phyloP scores from a whole-genome alignment of 2,797 vertebrate genomes.

The Nasua narica region DNA sequence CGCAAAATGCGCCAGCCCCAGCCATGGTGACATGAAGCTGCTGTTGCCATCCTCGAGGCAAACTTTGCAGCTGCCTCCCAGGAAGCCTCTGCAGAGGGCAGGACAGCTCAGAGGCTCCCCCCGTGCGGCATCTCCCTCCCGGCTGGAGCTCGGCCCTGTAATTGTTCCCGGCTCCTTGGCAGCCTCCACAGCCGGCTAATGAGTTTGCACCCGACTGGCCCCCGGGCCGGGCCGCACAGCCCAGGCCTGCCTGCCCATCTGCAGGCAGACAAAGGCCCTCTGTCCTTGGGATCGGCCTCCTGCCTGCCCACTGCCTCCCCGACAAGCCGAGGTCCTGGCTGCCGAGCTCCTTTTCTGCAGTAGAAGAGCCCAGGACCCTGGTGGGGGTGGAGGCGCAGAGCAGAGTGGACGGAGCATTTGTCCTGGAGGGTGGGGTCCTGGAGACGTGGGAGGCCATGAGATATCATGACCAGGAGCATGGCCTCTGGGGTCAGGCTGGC shows the following conservation, averaged over 20 bases:
- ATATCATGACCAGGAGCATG: not conserved
- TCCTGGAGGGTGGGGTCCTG: not conserved
- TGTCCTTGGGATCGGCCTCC: conserved; percentile 58
- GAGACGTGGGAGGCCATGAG: not conserved
- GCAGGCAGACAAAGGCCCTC: conserved; percentile 72
- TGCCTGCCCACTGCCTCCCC: not conserved
- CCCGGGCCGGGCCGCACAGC: conserved; percentile 47
- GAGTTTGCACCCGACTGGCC: conserved; percentile 65
- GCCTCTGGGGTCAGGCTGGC: not conserved
- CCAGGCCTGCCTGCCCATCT: conserved; percentile 61
- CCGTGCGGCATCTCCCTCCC: not conserved
- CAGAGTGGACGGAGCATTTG: not conserved
- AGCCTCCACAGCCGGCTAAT: conserved; percentile 52
- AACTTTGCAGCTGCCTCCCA: not conserved
- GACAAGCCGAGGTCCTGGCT: not conserved
- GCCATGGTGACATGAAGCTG: not conserved
- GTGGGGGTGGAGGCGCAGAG: not conserved
- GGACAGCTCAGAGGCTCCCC: not conserved
- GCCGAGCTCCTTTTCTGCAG: not conserved
- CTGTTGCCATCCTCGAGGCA: not conserved
- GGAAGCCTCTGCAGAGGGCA: not conserved
- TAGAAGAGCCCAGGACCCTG: not conserved
- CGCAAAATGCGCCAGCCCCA: not conserved
- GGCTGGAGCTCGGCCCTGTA: conserved; percentile 38
- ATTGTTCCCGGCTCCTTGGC: conserved; percentile 62